Evolutionary conservation across 2,113 vertebrate species (phyloP).

Genomic region (Prietella phreatophila): DNA sequence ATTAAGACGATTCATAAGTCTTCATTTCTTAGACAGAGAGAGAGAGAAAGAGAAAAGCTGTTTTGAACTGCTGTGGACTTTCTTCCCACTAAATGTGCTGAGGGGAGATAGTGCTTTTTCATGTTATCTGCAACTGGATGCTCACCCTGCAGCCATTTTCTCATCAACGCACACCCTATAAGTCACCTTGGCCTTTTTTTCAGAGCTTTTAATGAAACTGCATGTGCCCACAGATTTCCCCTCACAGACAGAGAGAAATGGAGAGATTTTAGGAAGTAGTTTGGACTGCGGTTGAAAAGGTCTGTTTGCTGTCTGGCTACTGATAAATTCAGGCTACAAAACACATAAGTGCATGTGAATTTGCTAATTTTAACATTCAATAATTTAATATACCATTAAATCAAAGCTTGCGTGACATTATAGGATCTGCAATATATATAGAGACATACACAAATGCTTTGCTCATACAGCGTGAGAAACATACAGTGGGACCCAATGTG

Average conservation of each 20-base stretch:
- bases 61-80: slow-evolving; percentile 59
- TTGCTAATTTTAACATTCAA: slow-evolving; percentile 14
- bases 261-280: slow-evolving; percentile 26
- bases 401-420: background rate
- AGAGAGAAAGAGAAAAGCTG: slow-evolving; percentile 19
- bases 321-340: background rate
- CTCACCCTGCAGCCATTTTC: slow-evolving; percentile 69
- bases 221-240: slow-evolving; percentile 57
- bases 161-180: slow-evolving; percentile 72
- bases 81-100: slow-evolving; percentile 62
- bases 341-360: background rate
- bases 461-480: background rate
- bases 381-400: background rate
- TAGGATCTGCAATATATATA: background rate
- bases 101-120: slow-evolving; percentile 72
- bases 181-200: slow-evolving; percentile 69
- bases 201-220: slow-evolving; percentile 69
- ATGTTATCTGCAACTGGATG: slow-evolving; percentile 70
- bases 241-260: slow-evolving; percentile 50
- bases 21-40: slow-evolving; percentile 37
- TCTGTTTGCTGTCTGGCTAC: background rate
- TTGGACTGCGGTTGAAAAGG: slow-evolving; percentile 22
- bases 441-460: background rate
- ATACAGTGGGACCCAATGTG: slow-evolving; percentile 27
- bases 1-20: slow-evolving; percentile 32